Percentiles rank a stretch among this genome's conserved stretches.
These are phyloP conservation scores for Oeneis ivallda DNA, from an alignment of 2,888 invertebrate genomes.

Conservation along the genomic window DNA sequence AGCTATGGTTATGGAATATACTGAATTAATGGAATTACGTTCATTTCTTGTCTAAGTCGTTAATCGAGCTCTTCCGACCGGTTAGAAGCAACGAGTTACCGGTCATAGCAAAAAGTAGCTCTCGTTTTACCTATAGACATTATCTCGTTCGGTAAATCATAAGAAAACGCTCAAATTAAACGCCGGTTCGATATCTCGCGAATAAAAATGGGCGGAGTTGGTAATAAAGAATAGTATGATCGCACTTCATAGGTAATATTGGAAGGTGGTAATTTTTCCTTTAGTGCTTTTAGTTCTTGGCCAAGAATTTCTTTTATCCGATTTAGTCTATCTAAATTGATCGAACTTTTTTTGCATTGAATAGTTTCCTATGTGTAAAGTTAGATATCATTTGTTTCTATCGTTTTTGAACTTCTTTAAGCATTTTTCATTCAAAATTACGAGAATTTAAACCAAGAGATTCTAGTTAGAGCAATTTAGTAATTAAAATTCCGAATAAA, in stretches of 20 bases:
- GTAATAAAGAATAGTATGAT: conserved; percentile 32
- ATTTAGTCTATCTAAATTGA: conserved; percentile 5
- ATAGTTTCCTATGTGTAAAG: no score
- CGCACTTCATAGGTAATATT: conserved; percentile 21
- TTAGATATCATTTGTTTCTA: no score
- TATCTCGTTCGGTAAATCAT: conserved; percentile 64
- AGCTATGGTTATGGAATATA: conserved; percentile 19
- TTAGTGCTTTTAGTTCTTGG: conserved; percentile 21
- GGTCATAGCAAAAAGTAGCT: conserved; percentile 60
- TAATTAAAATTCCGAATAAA: no score
- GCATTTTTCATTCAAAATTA: no score
- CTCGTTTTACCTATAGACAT: conserved; percentile 58
- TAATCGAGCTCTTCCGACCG: conserved; percentile 44
- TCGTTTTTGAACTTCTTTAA: no score
- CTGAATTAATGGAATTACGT: conserved; percentile 23
- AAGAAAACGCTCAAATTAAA: conserved; percentile 46
- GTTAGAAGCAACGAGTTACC: conserved; percentile 55
- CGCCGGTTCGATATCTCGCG: conserved; percentile 22
- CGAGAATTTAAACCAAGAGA: no score
- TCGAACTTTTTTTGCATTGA: conserved; percentile 6
- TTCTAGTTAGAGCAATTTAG: no score
- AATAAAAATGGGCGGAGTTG: conserved; percentile 33
- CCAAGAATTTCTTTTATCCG: background rate
- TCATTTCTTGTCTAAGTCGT: conserved; percentile 23
- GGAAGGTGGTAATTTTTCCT: conserved; percentile 22